Evolutionary conservation across 1,140 invertebrate genomes (phyloP).

Genomic region (Teleogryllus occipitalis): DNA sequence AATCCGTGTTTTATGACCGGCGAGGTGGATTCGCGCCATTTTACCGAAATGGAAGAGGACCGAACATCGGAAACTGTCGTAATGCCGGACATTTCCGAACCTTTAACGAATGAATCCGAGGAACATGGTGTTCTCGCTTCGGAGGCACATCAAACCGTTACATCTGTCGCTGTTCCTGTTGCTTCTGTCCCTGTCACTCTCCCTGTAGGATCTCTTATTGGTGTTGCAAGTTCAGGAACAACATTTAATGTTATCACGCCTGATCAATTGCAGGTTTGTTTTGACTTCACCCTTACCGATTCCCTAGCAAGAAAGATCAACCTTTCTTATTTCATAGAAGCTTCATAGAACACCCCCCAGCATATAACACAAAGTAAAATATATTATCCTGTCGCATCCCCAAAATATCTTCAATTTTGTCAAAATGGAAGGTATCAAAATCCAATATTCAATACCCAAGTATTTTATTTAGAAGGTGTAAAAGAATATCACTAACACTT

Average conservation of each 20-base stretch:
- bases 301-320: background rate
- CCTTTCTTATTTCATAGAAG: no score
- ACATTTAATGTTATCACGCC: conserved; percentile 78
- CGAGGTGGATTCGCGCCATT: conserved; percentile 18
- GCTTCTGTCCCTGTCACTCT: conserved; percentile 59
- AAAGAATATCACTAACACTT: no score
- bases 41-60: conserved; percentile 38
- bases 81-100: conserved; percentile 58
- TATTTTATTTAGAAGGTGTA: no score
- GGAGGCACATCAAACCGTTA: conserved; percentile 28
- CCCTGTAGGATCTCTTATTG: conserved; percentile 69
- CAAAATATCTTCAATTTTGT: no score
- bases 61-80: conserved; percentile 55
- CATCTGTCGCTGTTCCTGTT: conserved; percentile 34
- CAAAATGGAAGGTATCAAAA: no score
- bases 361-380: no score
- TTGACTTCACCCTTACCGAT: background rate
- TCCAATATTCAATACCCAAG: no score
- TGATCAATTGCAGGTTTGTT: conserved; percentile 58
- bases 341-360: no score
- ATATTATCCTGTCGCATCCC: no score
- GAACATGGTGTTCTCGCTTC: conserved; percentile 38
- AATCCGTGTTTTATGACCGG: background rate
- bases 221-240: conserved; percentile 49
- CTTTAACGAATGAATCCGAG: conserved; percentile 49